Conservation (phyloP, 2,888 invertebrate species). For the Antheraea yamamai region DNA sequence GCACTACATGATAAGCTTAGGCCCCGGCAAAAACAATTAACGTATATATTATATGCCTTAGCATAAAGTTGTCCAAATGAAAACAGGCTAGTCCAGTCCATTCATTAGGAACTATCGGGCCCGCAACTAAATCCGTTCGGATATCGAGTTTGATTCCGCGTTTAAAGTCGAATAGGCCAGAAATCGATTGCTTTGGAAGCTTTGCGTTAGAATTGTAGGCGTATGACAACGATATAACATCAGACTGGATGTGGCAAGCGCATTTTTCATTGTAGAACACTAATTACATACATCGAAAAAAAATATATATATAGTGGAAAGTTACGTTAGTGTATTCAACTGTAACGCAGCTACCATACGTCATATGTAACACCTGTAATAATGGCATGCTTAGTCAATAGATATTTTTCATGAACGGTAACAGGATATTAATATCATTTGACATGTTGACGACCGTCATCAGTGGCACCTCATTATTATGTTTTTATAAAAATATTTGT, state of each 20-base stretch:
- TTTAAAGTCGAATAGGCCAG: slow-evolving; percentile 81
- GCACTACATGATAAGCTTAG: too few species aligned
- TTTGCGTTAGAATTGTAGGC: slow-evolving; percentile 76
- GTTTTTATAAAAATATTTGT: too few species aligned
- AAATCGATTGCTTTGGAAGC: slow-evolving; percentile 81
- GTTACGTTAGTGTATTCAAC: too few species aligned
- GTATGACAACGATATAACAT: slow-evolving; percentile 37
- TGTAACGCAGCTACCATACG: too few species aligned
- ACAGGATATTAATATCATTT: too few species aligned
- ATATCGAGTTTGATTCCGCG: slow-evolving; percentile 79
- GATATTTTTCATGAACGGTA: too few species aligned
- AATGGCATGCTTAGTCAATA: too few species aligned
- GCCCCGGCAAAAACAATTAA: too few species aligned
- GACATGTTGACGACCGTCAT: too few species aligned
- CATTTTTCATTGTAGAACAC: background rate
- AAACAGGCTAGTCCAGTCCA: slow-evolving; percentile 56
- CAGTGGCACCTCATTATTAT: too few species aligned
- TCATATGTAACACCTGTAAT: too few species aligned
- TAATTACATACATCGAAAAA: background rate
- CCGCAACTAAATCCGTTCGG: slow-evolving; percentile 76
- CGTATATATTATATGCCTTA: background rate
- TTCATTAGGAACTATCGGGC: slow-evolving; percentile 71
- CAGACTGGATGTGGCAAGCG: slow-evolving; percentile 41
- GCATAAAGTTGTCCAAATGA: slow-evolving; percentile 50
- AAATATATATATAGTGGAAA: too few species aligned